Evolutionary conservation across 2,113 vertebrate species (phyloP).

Genomic region (Rattus rattus): DNA sequence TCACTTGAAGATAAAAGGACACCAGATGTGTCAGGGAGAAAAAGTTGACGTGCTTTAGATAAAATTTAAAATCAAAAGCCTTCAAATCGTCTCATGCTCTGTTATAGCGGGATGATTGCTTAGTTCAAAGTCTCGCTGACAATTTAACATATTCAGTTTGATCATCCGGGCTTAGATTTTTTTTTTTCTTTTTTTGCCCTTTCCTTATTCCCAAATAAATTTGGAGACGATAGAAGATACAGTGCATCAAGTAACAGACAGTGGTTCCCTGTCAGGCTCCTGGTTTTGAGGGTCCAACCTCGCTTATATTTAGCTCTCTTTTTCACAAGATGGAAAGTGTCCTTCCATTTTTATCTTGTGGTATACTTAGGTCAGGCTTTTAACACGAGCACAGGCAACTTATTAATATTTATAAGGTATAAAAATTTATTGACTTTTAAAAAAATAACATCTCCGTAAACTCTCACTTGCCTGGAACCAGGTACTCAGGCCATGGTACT

Average conservation of each 20-base stretch:
- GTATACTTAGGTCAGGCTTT: slow-evolving; percentile 59
- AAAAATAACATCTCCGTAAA: slow-evolving; percentile 74
- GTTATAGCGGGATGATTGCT: slow-evolving; percentile 82
- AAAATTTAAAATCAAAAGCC: slow-evolving; percentile 89
- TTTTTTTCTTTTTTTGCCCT: slow-evolving; percentile 79
- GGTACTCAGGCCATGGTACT: slow-evolving; percentile 70
- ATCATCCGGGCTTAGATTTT: slow-evolving; percentile 85
- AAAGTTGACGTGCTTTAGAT: slow-evolving; percentile 84
- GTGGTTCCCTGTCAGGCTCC: slow-evolving; percentile 20
- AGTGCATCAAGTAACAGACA: slow-evolving; percentile 44
- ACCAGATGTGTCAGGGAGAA: slow-evolving; percentile 87
- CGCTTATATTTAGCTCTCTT: background rate
- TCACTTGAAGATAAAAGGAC: slow-evolving; percentile 88
- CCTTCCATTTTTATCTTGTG: slow-evolving; percentile 35
- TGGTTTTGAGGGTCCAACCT: slow-evolving; percentile 68
- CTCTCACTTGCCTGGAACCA: slow-evolving; percentile 69
- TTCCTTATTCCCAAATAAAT: slow-evolving; percentile 71
- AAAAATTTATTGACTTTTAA: slow-evolving; percentile 77
- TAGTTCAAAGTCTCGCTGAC: slow-evolving; percentile 89
- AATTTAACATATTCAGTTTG: slow-evolving; percentile 89
- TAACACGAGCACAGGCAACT: slow-evolving; percentile 59
- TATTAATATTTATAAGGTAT: slow-evolving; percentile 80
- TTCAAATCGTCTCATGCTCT: slow-evolving; percentile 83
- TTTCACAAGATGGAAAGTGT: slow-evolving; percentile 53
- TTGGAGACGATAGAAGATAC: slow-evolving; percentile 64